Evolutionary conservation across 2,113 vertebrate genomes (phyloP).

Genomic region (Conger conger): DNA sequence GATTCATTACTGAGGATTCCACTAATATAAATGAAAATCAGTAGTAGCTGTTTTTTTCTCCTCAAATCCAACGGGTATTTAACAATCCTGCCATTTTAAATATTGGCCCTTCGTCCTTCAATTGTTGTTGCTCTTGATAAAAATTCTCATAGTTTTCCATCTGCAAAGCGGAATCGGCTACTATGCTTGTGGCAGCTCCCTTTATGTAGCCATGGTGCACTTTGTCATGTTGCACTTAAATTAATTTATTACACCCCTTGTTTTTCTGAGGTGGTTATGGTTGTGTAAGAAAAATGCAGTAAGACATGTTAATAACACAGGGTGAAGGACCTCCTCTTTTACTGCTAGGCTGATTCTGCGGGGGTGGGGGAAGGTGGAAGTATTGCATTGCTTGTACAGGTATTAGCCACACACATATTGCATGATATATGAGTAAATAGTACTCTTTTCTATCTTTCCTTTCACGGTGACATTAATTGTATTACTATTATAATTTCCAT

Average conservation of each 20-base stretch:
- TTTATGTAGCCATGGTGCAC: not conserved
- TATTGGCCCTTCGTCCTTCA: slow-evolving; percentile 6
- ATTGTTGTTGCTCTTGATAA: not conserved
- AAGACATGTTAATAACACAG: not conserved
- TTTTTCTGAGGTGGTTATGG: not conserved
- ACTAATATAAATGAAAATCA: slow-evolving; percentile 52
- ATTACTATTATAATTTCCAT: too few species aligned
- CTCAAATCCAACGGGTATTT: slow-evolving; percentile 40
- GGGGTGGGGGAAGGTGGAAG: too few species aligned
- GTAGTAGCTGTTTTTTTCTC: slow-evolving; percentile 42
- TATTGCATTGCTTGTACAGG: too few species aligned
- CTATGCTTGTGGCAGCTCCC: not conserved
- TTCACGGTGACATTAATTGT: too few species aligned
- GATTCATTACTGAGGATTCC: slow-evolving; percentile 52
- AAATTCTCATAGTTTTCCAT: not conserved
- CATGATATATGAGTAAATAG: too few species aligned
- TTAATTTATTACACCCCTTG: not conserved
- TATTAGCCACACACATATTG: too few species aligned
- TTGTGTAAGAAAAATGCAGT: not conserved
- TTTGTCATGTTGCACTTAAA: not conserved
- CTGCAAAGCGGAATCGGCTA: not conserved
- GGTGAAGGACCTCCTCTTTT: not conserved
- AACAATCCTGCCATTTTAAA: slow-evolving; percentile 11
- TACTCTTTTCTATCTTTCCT: too few species aligned
- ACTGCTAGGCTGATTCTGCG: too few species aligned